These are phyloP conservation scores for Odontesthes bonariensis DNA, from an alignment of 2,113 vertebrate genomes.

Conservation along the genomic window DNA sequence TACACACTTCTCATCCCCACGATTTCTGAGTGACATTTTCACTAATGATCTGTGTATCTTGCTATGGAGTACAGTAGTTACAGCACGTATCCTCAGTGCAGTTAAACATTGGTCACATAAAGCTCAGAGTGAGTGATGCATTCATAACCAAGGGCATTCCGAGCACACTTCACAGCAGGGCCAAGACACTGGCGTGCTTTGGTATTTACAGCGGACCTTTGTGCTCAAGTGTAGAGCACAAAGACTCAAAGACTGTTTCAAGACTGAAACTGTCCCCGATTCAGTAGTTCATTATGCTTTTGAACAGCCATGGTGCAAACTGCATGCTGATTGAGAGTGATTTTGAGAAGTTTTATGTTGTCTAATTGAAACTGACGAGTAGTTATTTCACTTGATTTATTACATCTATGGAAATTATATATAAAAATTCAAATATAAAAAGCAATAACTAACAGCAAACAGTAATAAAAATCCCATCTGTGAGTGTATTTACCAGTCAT, in stretches of 20 bases:
- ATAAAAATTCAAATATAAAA: neutral
- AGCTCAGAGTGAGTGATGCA: slow-evolving; percentile 39
- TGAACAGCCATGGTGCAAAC: neutral
- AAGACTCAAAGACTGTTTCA: neutral
- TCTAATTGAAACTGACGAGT: too few species aligned
- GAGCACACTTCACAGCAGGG: slow-evolving; percentile 9
- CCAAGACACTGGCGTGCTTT: slow-evolving; percentile 33
- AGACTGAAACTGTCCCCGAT: slow-evolving; percentile 18
- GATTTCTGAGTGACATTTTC: too few species aligned
- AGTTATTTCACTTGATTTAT: too few species aligned
- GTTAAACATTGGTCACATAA: slow-evolving; percentile 61
- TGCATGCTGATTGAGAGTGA: neutral
- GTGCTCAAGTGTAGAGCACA: slow-evolving; percentile 20
- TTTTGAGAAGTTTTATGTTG: neutral
- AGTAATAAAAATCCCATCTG: slow-evolving; percentile 32
- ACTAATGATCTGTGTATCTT: neutral
- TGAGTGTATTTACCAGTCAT: slow-evolving; percentile 30
- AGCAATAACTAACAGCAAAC: neutral
- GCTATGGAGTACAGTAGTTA: slow-evolving; percentile 6
- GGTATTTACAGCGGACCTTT: slow-evolving; percentile 57
- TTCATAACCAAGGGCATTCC: slow-evolving; percentile 38
- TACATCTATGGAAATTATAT: too few species aligned
- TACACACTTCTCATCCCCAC: too few species aligned
- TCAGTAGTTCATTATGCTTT: neutral
- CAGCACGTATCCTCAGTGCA: slow-evolving; percentile 26